phyloP scores from a whole-genome alignment of 2,113 vertebrate genomes.

The Cacatua alba region DNA sequence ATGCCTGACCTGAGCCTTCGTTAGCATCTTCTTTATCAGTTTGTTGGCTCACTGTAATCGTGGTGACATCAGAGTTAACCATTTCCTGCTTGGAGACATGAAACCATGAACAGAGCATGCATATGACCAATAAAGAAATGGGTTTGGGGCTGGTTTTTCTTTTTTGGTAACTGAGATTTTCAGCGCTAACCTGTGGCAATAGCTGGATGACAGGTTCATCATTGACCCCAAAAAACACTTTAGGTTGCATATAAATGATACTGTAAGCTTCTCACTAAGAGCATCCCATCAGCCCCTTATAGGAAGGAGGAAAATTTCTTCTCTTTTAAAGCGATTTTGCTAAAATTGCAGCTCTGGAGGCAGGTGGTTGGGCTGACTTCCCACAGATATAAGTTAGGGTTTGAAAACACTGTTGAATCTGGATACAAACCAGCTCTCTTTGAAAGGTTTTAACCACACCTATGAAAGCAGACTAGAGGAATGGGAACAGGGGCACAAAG shows the following conservation, averaged over 20 bases:
- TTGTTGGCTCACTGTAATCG: background rate
- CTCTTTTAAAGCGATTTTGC: background rate
- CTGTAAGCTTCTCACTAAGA: background rate
- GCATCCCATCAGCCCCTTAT: background rate
- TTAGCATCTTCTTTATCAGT: background rate
- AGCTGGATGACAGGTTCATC: background rate
- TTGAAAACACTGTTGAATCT: background rate
- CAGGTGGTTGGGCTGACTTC: background rate
- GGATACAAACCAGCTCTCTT: background rate
- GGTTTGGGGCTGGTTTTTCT: accelerated
- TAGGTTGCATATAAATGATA: accelerated
- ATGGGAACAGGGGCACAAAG: background rate
- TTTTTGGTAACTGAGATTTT: background rate
- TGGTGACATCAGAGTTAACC: background rate
- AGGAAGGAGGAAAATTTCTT: accelerated
- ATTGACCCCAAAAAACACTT: background rate
- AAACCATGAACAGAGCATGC: background rate
- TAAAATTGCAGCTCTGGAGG: background rate
- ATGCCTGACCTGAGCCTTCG: constrained; percentile 57
- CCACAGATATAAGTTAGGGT: accelerated
- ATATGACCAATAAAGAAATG: background rate
- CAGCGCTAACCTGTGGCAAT: background rate
- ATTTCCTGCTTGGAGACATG: background rate
- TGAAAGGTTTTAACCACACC: background rate
- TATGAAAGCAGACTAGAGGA: background rate